A percentile compares a stretch with the other conserved stretches of the same genome.
Evolutionary conservation across 2,113 vertebrate genomes (phyloP).

Genomic region (Syrmaticus mikado): DNA sequence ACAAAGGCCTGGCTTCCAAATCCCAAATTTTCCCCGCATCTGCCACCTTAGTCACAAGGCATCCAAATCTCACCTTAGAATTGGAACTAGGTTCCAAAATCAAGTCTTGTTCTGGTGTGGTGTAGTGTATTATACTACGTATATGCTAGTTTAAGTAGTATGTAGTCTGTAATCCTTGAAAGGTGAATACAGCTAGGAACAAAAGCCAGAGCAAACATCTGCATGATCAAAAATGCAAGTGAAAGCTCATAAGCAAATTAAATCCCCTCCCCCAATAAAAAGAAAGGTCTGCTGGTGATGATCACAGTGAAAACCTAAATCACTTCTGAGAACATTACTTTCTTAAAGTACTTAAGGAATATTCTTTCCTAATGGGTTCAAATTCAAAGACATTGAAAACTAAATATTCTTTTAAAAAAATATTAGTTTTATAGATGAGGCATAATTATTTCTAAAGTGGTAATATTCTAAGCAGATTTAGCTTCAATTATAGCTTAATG

Average conservation of each 20-base stretch:
- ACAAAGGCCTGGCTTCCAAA: neutral
- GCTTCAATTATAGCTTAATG: slow-evolving; percentile 85
- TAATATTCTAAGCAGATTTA: slow-evolving; percentile 21
- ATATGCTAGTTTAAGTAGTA: slow-evolving; percentile 17
- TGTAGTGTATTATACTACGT: slow-evolving; percentile 19
- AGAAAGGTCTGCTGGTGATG: slow-evolving; percentile 83
- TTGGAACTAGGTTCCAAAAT: slow-evolving; percentile 7
- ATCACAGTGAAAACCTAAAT: slow-evolving; percentile 81
- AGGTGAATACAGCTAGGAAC: slow-evolving; percentile 10
- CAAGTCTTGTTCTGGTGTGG: neutral
- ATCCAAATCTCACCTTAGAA: slow-evolving; percentile 16
- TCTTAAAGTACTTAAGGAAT: slow-evolving; percentile 68
- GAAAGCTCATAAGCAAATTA: slow-evolving; percentile 66
- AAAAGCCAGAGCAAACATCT: slow-evolving; percentile 45
- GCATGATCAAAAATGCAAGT: slow-evolving; percentile 55
- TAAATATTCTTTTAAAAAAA: slow-evolving; percentile 71
- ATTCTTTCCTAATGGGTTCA: slow-evolving; percentile 70
- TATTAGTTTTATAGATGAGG: slow-evolving; percentile 69
- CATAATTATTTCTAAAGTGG: slow-evolving; percentile 66
- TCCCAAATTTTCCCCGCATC: neutral
- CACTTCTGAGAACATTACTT: slow-evolving; percentile 76
- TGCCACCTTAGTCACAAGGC: neutral
- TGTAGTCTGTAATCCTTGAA: slow-evolving; percentile 8
- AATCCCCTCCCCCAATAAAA: slow-evolving; percentile 53
- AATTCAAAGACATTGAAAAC: slow-evolving; percentile 73